Percentiles rank a stretch among this genome's conserved stretches.
phyloP scores from a whole-genome alignment of 2,113 vertebrate genomes.

The Ictalurus punctatus region DNA sequence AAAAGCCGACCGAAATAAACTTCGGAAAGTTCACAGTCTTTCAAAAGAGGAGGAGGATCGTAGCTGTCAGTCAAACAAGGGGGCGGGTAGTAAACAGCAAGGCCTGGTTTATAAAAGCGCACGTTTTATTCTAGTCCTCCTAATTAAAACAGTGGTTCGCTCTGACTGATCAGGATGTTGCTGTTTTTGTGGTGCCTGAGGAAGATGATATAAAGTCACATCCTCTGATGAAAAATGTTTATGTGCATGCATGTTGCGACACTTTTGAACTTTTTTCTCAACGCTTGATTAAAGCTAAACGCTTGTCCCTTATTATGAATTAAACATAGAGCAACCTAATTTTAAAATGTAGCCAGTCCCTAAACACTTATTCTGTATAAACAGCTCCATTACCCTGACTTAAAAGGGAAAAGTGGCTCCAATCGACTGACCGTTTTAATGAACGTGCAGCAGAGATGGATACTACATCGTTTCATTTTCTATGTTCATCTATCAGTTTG shows the following conservation, averaged over 20 bases:
- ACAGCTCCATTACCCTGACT: not conserved
- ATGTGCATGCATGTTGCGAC: not conserved
- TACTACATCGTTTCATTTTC: not conserved
- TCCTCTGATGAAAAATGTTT: not conserved
- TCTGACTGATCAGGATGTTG: not conserved
- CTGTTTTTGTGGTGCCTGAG: not conserved
- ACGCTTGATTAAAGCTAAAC: constrained; percentile 3
- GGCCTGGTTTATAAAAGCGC: not conserved
- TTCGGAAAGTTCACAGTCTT: not conserved
- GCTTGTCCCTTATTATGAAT: not conserved
- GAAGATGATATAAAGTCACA: not conserved
- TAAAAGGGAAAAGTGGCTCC: not conserved
- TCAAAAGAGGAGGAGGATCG: not conserved
- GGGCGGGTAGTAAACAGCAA: not conserved
- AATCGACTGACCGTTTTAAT: not conserved
- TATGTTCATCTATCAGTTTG: not conserved
- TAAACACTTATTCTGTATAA: not conserved
- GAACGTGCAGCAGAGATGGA: not conserved
- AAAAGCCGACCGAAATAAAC: not conserved
- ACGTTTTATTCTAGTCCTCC: not conserved
- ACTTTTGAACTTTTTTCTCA: constrained; percentile 6
- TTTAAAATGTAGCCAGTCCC: not conserved
- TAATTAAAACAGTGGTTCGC: not conserved
- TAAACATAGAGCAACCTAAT: not conserved
- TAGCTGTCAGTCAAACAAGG: not conserved